Percentiles rank a stretch among this genome's conserved stretches.
Conservation (phyloP, 37 sponge, comb jelly and placozoan species). For the Tethya wilhelma region DNA sequence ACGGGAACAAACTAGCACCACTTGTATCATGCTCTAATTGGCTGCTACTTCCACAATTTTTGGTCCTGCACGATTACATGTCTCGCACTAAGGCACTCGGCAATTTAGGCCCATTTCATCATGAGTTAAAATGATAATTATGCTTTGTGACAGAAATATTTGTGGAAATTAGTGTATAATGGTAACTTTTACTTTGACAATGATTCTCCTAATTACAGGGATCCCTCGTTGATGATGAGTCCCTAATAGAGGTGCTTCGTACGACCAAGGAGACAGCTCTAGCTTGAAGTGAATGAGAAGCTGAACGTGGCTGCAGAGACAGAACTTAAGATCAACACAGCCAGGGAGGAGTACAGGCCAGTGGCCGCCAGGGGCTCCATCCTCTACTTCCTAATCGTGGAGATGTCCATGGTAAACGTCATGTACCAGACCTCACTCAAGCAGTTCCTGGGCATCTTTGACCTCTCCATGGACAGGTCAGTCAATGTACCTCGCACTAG, state of each 20-base stretch:
- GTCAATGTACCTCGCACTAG: constrained; percentile 92
- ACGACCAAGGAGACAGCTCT: constrained; percentile 96
- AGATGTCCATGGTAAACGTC: constrained; percentile 98
- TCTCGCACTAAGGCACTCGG: no score
- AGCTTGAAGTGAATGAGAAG: constrained; percentile 95
- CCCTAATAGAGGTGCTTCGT: constrained; percentile 91
- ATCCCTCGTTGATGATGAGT: constrained; percentile 96
- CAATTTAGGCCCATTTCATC: no score
- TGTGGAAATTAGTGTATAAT: no score
- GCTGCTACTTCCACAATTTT: no score
- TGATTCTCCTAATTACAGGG: no score
- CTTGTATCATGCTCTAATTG: no score
- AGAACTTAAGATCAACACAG: constrained; percentile 93
- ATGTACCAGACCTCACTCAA: constrained; percentile 98
- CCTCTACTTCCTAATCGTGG: constrained; percentile 98
- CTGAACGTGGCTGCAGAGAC: constrained; percentile 93
- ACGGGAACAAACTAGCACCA: no score
- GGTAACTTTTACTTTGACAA: no score
- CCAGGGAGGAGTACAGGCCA: constrained; percentile 98
- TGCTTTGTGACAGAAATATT: no score
- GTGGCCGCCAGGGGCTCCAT: constrained; percentile 97
- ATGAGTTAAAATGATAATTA: no score
- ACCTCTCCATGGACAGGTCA: constrained; percentile 89
- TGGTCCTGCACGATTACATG: no score
- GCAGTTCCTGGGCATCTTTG: constrained; percentile 97